A percentile compares a stretch with the other conserved stretches of the same genome.
phyloP scores from a whole-genome alignment of 2,888 invertebrate species.

The Dasypogon diadema region DNA sequence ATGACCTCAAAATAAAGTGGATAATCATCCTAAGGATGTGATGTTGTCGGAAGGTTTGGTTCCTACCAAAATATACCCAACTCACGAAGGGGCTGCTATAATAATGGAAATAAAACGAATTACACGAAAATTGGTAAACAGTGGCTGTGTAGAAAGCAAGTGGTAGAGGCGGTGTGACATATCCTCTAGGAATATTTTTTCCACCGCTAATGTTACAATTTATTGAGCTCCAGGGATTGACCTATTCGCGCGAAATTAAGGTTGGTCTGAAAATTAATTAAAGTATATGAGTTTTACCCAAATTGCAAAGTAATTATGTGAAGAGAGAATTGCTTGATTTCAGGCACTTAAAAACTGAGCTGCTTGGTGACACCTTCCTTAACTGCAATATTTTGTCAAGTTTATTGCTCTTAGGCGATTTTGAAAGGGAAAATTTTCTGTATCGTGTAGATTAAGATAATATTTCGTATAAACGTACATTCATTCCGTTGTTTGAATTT shows the following conservation, averaged over 20 bases:
- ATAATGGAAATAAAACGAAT: constrained; percentile 18
- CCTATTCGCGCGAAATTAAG: background rate
- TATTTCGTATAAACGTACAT: no score
- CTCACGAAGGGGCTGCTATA: background rate
- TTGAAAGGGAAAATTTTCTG: no score
- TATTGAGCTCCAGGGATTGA: constrained; percentile 29
- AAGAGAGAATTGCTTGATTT: no score
- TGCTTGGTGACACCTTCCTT: no score
- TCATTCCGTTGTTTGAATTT: no score
- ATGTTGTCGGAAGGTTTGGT: constrained; percentile 29
- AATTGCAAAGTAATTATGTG: no score
- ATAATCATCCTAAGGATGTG: constrained; percentile 28
- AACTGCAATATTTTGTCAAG: no score
- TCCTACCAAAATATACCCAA: constrained; percentile 27
- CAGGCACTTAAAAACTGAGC: no score
- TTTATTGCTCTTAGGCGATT: no score
- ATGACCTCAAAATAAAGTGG: constrained; percentile 47
- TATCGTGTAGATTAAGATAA: no score
- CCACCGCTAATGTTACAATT: constrained; percentile 12
- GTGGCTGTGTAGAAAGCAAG: background rate
- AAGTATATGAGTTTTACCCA: no score
- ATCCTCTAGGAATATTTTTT: constrained; percentile 6
- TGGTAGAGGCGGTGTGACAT: constrained; percentile 2
- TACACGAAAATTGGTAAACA: constrained; percentile 5
- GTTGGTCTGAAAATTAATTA: constrained; percentile 27